Percentiles rank a stretch among this genome's conserved stretches.
Conservation (phyloP, 2,797 vertebrate genomes). For the Phoebastria nigripes region DNA sequence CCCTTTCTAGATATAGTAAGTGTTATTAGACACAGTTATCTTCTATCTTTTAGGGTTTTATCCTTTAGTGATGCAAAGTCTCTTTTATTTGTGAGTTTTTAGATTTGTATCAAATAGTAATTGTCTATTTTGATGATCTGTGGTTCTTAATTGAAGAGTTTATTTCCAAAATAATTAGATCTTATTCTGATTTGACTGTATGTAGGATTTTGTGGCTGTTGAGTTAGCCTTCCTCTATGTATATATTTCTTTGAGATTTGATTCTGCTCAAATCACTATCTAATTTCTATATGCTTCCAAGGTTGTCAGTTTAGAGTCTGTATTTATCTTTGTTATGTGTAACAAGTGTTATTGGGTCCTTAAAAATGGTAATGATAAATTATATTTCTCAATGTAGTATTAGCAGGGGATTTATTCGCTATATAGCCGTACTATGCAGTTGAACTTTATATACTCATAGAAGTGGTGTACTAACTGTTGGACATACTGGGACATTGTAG, state of each 20-base stretch:
- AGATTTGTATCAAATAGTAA: background rate
- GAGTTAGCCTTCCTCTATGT: background rate
- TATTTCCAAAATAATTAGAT: background rate
- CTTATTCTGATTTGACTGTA: background rate
- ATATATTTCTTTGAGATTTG: background rate
- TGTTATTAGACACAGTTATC: background rate
- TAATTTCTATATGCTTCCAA: background rate
- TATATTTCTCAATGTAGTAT: background rate
- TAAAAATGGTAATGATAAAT: background rate
- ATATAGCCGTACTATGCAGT: background rate
- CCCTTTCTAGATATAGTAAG: background rate
- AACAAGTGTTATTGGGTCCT: background rate
- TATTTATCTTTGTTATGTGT: background rate
- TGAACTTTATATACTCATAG: background rate
- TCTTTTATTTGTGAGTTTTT: background rate
- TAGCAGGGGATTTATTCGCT: background rate
- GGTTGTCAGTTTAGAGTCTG: background rate
- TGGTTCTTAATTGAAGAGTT: background rate
- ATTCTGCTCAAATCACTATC: background rate
- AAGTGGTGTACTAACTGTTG: background rate
- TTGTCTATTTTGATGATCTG: background rate
- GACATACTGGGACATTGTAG: background rate
- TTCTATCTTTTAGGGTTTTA: background rate
- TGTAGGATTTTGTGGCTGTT: background rate
- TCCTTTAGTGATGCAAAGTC: background rate